These are phyloP conservation scores for Acanthosepion lycidas DNA, from an alignment of 2,888 invertebrate species.

Conservation along the genomic window DNA sequence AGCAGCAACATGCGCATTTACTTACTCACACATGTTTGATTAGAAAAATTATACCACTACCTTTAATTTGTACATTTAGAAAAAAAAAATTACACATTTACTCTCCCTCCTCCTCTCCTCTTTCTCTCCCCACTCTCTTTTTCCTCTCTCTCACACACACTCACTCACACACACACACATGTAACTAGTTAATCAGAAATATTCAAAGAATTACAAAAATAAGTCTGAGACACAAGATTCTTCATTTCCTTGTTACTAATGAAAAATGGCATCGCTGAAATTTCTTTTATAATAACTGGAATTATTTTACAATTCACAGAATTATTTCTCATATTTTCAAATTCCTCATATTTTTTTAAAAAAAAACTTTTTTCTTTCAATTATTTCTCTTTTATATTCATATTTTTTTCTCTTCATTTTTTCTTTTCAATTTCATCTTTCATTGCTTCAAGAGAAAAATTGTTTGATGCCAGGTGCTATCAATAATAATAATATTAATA, in stretches of 20 bases:
- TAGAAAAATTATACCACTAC: not conserved
- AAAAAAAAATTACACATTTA: not conserved
- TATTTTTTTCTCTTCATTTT: not conserved
- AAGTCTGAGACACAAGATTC: not conserved
- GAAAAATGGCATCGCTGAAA: conserved; percentile 6
- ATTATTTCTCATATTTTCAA: not conserved
- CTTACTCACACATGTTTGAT: not conserved
- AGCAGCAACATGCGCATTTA: too few relatives aligned
- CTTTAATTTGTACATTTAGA: not conserved
- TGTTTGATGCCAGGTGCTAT: conserved; percentile 33
- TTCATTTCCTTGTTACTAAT: conserved; percentile 2
- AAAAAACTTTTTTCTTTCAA: not conserved
- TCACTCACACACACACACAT: not conserved
- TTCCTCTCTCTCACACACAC: not conserved
- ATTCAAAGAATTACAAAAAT: not conserved
- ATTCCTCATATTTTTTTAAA: not conserved
- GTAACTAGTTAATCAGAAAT: not conserved
- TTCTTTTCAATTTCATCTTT: not conserved
- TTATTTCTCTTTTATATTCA: not conserved
- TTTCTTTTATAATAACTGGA: not conserved
- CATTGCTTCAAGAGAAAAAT: not conserved
- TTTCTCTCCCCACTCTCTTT: too few relatives aligned
- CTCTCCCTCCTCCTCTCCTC: not conserved
- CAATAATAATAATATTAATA: not conserved
- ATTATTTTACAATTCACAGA: not conserved